phyloP scores from a whole-genome alignment of 2,888 invertebrate species.

The Cryptocephalus primarius region DNA sequence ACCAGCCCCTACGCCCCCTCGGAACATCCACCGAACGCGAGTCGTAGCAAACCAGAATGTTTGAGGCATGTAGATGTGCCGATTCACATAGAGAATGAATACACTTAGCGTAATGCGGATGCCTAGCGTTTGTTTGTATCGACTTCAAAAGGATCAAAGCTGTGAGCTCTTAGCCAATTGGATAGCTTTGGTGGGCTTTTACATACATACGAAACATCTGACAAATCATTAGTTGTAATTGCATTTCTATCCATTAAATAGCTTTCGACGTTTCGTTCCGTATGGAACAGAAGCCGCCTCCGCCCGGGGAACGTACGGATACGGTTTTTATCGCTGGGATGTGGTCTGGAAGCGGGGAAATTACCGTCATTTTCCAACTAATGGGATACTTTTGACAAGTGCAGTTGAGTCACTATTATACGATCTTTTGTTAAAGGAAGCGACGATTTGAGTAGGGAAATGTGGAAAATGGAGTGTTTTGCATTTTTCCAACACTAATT shows the following conservation, averaged over 20 bases:
- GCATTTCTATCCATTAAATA: constrained; percentile 15
- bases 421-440: no score
- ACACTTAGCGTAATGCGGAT: constrained; percentile 28
- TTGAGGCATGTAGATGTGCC: constrained; percentile 12
- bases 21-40: background rate
- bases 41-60: constrained; percentile 4
- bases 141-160: constrained; percentile 31
- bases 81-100: constrained; percentile 22
- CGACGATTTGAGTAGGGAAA: no score
- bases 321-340: no score
- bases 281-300: background rate
- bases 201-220: constrained; percentile 18
- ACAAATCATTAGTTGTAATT: constrained; percentile 26
- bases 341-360: no score
- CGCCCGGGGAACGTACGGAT: no score
- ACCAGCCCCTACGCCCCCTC: no score
- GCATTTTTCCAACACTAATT: no score
- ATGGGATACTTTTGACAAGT: no score
- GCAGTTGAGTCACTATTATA: no score
- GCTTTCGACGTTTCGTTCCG: constrained; percentile 1
- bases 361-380: no score
- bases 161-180: constrained; percentile 31
- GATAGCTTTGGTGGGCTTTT: constrained; percentile 15
- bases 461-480: no score
- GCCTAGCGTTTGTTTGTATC: constrained; percentile 21